phyloP scores from a whole-genome alignment of 1,140 invertebrate genomes.

The Wasmannia auropunctata region DNA sequence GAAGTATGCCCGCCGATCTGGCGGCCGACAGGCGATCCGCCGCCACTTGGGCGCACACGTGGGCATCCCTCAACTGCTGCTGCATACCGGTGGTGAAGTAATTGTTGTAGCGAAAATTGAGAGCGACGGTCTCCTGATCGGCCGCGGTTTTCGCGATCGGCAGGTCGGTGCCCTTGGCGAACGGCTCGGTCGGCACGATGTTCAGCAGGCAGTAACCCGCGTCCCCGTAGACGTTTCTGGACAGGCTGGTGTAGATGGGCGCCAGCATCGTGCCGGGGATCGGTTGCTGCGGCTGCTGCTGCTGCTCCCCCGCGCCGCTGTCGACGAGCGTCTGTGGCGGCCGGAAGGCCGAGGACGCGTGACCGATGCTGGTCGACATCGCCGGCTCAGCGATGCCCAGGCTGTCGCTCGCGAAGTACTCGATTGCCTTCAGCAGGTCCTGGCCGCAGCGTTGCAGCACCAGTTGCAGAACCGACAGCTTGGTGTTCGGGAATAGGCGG shows the following conservation, averaged over 20 bases:
- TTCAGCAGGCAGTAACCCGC: constrained; percentile 78
- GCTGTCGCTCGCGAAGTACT: constrained; percentile 86
- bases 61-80: constrained; percentile 74
- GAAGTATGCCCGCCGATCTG: constrained; percentile 62
- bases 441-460: constrained; percentile 94
- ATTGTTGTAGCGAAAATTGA: constrained; percentile 77
- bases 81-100: constrained; percentile 75
- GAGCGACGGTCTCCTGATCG: constrained; percentile 70
- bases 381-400: constrained; percentile 60
- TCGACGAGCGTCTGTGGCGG: constrained; percentile 63
- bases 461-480: constrained; percentile 94
- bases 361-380: constrained; percentile 27
- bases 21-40: constrained; percentile 43
- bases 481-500: constrained; percentile 94
- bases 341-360: constrained; percentile 73
- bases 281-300: constrained; percentile 36
- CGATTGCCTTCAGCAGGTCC: constrained; percentile 92
- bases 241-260: constrained; percentile 74
- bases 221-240: constrained; percentile 77
- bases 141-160: constrained; percentile 55
- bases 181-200: constrained; percentile 73
- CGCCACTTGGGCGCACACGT: constrained; percentile 67
- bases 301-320: constrained; percentile 20
- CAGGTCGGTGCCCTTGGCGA: constrained; percentile 61
- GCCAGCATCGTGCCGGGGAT: constrained; percentile 56